A percentile compares a stretch with the other conserved stretches of the same genome.
These are phyloP conservation scores for Leucopternis melanops DNA, from an alignment of 2,113 vertebrate species.

Conservation along the genomic window DNA sequence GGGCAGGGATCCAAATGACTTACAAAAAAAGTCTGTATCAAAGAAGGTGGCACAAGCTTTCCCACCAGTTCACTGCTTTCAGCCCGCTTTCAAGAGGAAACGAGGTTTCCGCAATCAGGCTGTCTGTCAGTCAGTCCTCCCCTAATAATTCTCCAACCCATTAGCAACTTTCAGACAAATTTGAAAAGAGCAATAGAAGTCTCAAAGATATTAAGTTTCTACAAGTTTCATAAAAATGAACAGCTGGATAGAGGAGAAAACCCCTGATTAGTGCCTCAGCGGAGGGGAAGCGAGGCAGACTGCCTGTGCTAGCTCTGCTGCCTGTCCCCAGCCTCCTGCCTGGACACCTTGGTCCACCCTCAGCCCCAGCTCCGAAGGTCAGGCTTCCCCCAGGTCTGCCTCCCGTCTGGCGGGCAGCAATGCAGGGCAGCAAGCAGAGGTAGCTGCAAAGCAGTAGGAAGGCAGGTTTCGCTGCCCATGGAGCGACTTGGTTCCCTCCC, in stretches of 20 bases:
- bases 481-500: not conserved
- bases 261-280: not conserved
- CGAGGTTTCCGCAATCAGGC: not conserved
- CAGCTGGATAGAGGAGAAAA: not conserved
- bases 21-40: not conserved
- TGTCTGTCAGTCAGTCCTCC: not conserved
- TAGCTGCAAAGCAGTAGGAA: not conserved
- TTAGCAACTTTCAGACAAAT: not conserved
- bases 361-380: rapidly evolving
- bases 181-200: not conserved
- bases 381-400: not conserved
- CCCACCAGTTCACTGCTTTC: not conserved
- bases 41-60: not conserved
- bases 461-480: rapidly evolving
- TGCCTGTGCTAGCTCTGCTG: not conserved
- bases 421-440: not conserved
- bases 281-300: not conserved
- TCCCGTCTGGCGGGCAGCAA: not conserved
- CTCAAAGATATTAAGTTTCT: conserved; percentile 14
- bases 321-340: not conserved
- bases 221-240: not conserved
- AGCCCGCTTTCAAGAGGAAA: not conserved
- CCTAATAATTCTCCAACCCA: not conserved
- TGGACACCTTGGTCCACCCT: rapidly evolving
- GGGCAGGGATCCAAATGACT: not conserved